Evolutionary conservation across 2,888 invertebrate genomes (phyloP).

Genomic region (Apodemia mormo): DNA sequence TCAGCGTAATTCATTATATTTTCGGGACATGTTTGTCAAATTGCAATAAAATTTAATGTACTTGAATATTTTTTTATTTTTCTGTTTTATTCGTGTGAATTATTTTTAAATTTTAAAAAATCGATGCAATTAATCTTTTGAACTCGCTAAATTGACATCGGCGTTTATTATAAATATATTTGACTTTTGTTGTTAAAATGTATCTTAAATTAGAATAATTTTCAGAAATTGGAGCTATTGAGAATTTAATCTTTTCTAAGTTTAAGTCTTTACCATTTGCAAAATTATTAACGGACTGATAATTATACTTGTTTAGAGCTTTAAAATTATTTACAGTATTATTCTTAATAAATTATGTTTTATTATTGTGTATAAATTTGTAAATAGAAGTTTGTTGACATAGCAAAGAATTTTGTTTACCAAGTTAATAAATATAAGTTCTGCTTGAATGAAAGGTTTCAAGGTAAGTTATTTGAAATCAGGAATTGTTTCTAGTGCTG

Average conservation of each 20-base stretch:
- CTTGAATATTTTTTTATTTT: too few relatives aligned
- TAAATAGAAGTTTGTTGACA: slow-evolving; percentile 66
- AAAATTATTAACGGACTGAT: slow-evolving; percentile 72
- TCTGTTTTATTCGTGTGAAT: too few relatives aligned
- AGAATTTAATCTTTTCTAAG: not conserved
- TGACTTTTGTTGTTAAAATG: not conserved
- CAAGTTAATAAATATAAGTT: slow-evolving; percentile 44
- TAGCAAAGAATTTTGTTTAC: slow-evolving; percentile 38
- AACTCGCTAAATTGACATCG: too few relatives aligned
- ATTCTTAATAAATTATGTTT: slow-evolving; percentile 64
- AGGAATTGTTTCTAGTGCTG: too few relatives aligned
- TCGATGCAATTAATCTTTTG: too few relatives aligned
- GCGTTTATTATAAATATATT: too few relatives aligned
- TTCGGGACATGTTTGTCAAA: too few relatives aligned
- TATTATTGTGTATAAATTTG: slow-evolving; percentile 65
- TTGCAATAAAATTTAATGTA: too few relatives aligned
- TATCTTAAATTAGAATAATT: not conserved
- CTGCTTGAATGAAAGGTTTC: slow-evolving; percentile 4
- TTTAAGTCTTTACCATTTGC: slow-evolving; percentile 43
- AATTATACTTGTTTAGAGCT: slow-evolving; percentile 33
- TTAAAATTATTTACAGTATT: slow-evolving; percentile 80
- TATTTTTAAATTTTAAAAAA: not conserved
- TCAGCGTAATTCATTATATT: too few relatives aligned
- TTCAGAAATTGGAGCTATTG: not conserved
- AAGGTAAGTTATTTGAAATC: not conserved